Evolutionary conservation across 2,797 vertebrate species (phyloP).

Genomic region (Squalus acanthias): DNA sequence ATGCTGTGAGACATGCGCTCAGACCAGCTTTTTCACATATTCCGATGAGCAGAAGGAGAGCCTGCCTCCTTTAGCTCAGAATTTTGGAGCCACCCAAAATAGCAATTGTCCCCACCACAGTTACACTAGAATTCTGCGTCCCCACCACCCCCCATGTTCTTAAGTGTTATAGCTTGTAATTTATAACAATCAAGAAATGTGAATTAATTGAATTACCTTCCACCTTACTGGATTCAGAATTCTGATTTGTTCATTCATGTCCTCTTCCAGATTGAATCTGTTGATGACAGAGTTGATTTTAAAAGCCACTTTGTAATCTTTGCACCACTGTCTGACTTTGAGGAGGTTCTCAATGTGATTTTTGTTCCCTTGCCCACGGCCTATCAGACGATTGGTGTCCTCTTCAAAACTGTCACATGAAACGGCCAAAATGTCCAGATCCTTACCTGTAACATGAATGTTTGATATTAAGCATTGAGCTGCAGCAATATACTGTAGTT

Average conservation of each 20-base stretch:
- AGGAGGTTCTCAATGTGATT: slow-evolving; percentile 79
- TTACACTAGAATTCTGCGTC: background rate
- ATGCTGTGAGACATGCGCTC: background rate
- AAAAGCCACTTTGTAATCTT: slow-evolving; percentile 79
- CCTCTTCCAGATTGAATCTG: slow-evolving; percentile 79
- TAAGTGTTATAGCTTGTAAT: background rate
- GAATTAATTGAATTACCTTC: slow-evolving; percentile 66
- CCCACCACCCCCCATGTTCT: background rate
- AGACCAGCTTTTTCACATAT: background rate
- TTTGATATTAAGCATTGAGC: background rate
- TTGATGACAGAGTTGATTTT: slow-evolving; percentile 95
- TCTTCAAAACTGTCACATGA: slow-evolving; percentile 93
- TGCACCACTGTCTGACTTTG: slow-evolving; percentile 75
- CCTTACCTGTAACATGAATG: slow-evolving; percentile 60
- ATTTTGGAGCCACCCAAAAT: background rate
- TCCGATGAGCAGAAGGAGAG: background rate
- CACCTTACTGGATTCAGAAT: slow-evolving; percentile 79
- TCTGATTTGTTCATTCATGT: slow-evolving; percentile 72
- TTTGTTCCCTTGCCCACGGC: slow-evolving; percentile 76
- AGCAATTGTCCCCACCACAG: background rate
- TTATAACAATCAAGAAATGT: background rate
- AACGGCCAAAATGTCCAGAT: slow-evolving; percentile 84
- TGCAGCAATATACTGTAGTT: background rate
- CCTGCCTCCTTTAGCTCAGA: background rate
- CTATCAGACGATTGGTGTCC: slow-evolving; percentile 77